Evolutionary conservation across 2,113 vertebrate species (phyloP), one percentile per base, ranked within the genome.

Genomic region (Tragulus kanchil): DNA sequence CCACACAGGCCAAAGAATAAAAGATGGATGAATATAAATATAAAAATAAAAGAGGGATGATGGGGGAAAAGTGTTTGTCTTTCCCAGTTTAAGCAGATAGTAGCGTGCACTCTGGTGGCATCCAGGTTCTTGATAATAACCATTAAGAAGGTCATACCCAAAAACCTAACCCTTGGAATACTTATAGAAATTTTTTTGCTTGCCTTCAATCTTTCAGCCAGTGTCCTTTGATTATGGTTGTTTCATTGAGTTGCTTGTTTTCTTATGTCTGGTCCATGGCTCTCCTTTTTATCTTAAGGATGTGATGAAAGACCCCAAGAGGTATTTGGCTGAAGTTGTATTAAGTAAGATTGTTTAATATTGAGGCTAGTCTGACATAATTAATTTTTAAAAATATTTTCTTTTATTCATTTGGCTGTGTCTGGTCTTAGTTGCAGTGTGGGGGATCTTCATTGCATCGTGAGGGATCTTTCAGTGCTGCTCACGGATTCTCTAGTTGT

Each of bases 221-320:
- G 0, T 85, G 84, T 12, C 11, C 25, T 79, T 85, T 96, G 42
- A 54, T 88, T 85, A 75, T 79, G 31, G 12, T 77, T 81, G 58
- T 65, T 92, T 90, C 69, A 65, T 59, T 82, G 95, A 10, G 56
- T 79, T 0, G 84, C 17, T 13, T 73, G 11, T 89, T 93, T 59
- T 25, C n/a, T 84, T 82, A n/a, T 59, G 21, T 93, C 48, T 90
- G 25, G 16, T 56, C 75, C 62, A 25, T 26, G 54, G 7, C 73
- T 90, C 26, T 95, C 54, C 50, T 84, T 93, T 90, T 81, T 71
- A 45, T 90, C 48, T 89, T 85, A 86, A 96, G 45, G 21, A 84
- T 78, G 73, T 91, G n/a, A 67, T 85, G 54, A 95, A 90, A 94
- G 36, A 89, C n/a, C 16, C 4, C 90, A 94, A 50, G 12, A 64